Evolutionary conservation across 2,797 vertebrate species (phyloP).

Genomic region (Ara ararauna): DNA sequence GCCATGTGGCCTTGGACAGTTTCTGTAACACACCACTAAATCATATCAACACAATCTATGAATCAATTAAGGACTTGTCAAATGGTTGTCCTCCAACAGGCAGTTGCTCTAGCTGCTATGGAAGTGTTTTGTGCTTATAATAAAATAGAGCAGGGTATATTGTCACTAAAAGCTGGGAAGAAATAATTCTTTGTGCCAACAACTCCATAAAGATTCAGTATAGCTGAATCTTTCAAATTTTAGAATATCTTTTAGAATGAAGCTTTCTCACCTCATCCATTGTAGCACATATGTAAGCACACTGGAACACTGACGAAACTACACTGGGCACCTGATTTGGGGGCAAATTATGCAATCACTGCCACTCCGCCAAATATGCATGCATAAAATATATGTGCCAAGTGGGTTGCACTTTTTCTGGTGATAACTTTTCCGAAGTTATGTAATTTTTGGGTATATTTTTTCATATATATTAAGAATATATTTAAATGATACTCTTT

Average conservation of each 20-base stretch:
- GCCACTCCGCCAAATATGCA: rapidly evolving
- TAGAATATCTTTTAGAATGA: not conserved
- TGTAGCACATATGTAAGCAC: not conserved
- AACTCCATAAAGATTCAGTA: not conserved
- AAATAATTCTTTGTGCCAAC: not conserved
- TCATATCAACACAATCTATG: not conserved
- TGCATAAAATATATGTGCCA: not conserved
- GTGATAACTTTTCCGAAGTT: not conserved
- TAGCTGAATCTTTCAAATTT: not conserved
- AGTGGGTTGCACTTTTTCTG: not conserved
- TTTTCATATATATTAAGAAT: not conserved
- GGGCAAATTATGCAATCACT: not conserved
- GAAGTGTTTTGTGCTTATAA: not conserved
- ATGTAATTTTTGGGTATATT: rapidly evolving
- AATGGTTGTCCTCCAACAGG: not conserved
- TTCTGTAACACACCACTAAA: not conserved
- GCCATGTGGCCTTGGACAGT: rapidly evolving
- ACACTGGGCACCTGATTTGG: not conserved
- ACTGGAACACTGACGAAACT: not conserved
- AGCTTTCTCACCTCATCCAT: not conserved
- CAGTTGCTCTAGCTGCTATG: not conserved
- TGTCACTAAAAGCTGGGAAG: not conserved
- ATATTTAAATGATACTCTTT: not conserved
- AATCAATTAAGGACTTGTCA: not conserved
- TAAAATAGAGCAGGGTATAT: rapidly evolving